Evolutionary conservation across 2,888 invertebrate species (phyloP), one percentile per base, ranked within the genome.

Genomic region (Aporophyla lueneburgensis): DNA sequence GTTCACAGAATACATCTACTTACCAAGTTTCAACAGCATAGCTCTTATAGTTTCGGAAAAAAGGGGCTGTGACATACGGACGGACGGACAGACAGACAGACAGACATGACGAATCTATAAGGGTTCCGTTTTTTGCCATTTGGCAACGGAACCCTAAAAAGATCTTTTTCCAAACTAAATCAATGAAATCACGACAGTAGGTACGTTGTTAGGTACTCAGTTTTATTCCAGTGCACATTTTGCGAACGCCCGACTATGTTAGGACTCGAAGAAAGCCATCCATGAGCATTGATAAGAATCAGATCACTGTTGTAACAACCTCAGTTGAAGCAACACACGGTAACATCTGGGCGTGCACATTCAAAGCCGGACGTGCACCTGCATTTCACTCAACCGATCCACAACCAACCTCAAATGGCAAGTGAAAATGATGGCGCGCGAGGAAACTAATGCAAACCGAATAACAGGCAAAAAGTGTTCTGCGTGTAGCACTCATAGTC

Each of bases 321-420:
- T 16, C 24, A 65, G 24, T 65, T 46, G 19, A 16, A 24, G 46
- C 19, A 27, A 27, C 5, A 66, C 27, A 14, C 27, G 19, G 19
- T 65, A 19, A 49, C 1, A 49, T 14, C 21, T 27, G 21, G 27
- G 14, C 9, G 14, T 33, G 16, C 43, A 16, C 43, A 59, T 24
- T 33, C 12, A 21, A 59, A 46, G 58, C 78, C 59, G 76, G 69
- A 78, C 59, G 24, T 68, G n/a, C 59, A 46, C 43, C 24, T 68
- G 74, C 27, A 74, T 59, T 74, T 59, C 58, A 74, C 58, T 51
- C 40, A 74, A 54, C 46, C 79, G 21, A 78, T 66, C 66, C 27
- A 27, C 46, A 46, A 61, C 33, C n/a, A 59, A 27, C 59, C 65
- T 65, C 43, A 63, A 27, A 80, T 73, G 68, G 63, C 21, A 51